Evolutionary conservation across 2,888 invertebrate species (phyloP), one percentile per base, ranked within the genome.

Genomic region (Polydrusus tereticollis): DNA sequence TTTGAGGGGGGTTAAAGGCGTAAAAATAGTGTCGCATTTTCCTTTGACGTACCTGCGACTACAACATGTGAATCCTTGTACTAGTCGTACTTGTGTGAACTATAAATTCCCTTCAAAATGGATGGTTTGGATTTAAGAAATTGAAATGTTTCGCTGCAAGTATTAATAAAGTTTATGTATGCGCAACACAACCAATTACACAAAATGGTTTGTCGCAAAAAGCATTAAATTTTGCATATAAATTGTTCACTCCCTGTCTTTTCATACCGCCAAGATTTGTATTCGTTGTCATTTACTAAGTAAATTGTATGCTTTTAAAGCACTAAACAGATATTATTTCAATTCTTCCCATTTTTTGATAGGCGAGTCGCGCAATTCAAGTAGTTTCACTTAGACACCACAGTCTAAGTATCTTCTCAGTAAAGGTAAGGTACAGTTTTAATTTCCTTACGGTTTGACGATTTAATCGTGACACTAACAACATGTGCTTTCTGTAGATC

Each of bases 181-280:
- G 58, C 58, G 64, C 64, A 1, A 65, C 58, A 21, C 64, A 55
- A 45, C 69, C 63, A 38, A 55, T 38, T 7, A 55, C 69, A n/a
- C n/a, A n/a, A 3, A 69, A 33, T 16, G 47, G 62, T 62, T 62
- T 69, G 38, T 38, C 26, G 21, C 58, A 21, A 29, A 50, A 58
- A 65, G 1, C 36, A 50, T 23, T 65, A 8, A 50, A 59, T 47
- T 65, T 71, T 1, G 58, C 16, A 64, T 58, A 70, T 58, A 69
- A 12, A 69, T 69, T 69, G 29, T 64, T 64, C 50, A 33, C 36
- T 10, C 16, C 66, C 10, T 41, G 63, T 63, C 68, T 55, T 57
- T 38, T 33, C 29, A 38, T 58, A 63, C 72, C 68, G 29, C 57
- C 57, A 47, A 72, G 64, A 72, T 68, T 63, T 18, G 72, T 68